These are phyloP conservation scores for Lycophotia porphyrea DNA, from an alignment of 2,888 invertebrate species.

Conservation along the genomic window DNA sequence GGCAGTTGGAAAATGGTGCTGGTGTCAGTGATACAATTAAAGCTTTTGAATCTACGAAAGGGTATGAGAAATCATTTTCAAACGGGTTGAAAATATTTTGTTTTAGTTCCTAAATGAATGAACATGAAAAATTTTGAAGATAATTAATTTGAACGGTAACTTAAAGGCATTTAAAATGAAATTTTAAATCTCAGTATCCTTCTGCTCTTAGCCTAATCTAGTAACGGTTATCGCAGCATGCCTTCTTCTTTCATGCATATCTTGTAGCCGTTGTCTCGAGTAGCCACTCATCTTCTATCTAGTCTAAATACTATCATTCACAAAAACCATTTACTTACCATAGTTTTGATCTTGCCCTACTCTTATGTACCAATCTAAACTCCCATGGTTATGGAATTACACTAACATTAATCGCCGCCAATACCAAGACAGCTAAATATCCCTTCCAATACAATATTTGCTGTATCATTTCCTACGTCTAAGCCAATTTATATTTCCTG, in stretches of 20 bases:
- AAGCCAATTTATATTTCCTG: conserved; percentile 34
- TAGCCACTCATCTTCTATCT: too few relatives aligned
- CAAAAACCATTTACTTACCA: background rate
- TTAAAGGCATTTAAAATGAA: background rate
- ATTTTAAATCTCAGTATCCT: background rate
- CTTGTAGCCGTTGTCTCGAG: too few relatives aligned
- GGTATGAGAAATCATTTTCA: background rate
- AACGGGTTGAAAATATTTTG: background rate
- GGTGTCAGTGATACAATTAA: conserved; percentile 11
- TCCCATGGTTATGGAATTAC: conserved; percentile 17
- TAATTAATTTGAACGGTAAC: too few relatives aligned
- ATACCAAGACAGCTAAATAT: conserved; percentile 28
- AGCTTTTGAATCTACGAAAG: background rate
- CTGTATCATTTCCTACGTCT: conserved; percentile 40
- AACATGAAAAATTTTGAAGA: too few relatives aligned
- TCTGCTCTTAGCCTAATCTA: background rate
- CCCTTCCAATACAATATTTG: conserved; percentile 21
- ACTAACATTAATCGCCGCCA: conserved; percentile 5
- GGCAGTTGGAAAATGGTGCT: background rate
- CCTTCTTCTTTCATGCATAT: too few relatives aligned
- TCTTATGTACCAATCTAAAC: background rate
- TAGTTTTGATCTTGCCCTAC: background rate
- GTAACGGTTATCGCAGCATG: background rate
- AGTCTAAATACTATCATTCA: background rate
- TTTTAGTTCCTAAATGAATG: too few relatives aligned